Evolutionary conservation across 2,888 invertebrate genomes (phyloP), one percentile per base, ranked within the genome.

Genomic region (Agriotes lineatus): DNA sequence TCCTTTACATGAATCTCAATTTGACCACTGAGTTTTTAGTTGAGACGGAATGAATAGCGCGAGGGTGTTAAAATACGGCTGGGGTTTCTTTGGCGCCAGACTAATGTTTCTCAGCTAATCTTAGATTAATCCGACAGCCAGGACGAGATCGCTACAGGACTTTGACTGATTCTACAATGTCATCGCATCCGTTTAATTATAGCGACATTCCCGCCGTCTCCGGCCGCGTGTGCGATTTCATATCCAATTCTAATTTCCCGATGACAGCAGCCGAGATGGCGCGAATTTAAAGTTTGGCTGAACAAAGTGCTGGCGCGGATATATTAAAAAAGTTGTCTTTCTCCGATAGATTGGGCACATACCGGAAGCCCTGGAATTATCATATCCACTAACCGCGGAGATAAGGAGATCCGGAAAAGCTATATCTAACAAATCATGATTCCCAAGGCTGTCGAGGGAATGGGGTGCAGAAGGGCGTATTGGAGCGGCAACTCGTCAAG

Each of bases 401-500:
- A 61, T 61, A 61, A 61, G 39, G 45, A 61, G 25, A 50, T 48
- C 50, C 50, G 48, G 50, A 37, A 61, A 61, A 54, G 42, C 62
- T 54, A 63, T 63, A 63, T 54, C 42, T 42, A 67, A 61, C 67
- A 67, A 67, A 67, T 67, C 67, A 67, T 67, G 67, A 67, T 67
- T 61, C 61, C 33, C 37, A 54, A 63, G 61, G 59, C 61, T 67
- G 61, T 61, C 44, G 56, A 35, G 18, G 67, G 48, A 67, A 61
- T 54, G 48, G 61, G 61, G 61, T 56, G 37, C 54, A 56, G 48
- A 37, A 35, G 61, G 60, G 57, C 57, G 48, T 59, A 59, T 59
- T 59, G 44, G 54, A 63, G 37, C 54, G 42, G 44, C 37, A 64
- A 48, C 64, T 57, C 57, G 56, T 64, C 64, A 56, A 57, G 45